Evolutionary conservation across 1,140 invertebrate species (phyloP).

Genomic region (Drosophila mauritiana): DNA sequence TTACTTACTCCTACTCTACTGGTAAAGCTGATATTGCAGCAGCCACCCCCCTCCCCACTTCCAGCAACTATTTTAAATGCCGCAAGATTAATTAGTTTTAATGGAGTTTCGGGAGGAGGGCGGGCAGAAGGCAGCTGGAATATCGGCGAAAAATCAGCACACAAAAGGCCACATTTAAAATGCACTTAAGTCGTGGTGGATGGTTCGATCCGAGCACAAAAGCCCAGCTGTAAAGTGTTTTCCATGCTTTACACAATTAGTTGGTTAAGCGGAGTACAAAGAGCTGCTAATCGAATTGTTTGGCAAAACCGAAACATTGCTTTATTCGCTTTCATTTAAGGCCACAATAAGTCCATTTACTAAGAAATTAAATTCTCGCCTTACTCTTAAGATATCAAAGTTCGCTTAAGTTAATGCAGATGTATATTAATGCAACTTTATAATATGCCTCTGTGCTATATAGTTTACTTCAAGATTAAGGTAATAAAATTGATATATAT

Average conservation of each 20-base stretch:
- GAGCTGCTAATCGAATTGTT: neutral
- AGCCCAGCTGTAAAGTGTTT: neutral
- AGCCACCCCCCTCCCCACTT: slow-evolving; percentile 7
- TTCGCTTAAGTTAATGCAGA: too few relatives aligned
- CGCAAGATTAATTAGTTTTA: slow-evolving; percentile 70
- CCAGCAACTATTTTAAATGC: slow-evolving; percentile 3
- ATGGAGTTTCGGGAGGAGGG: slow-evolving; percentile 46
- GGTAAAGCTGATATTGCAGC: slow-evolving; percentile 38
- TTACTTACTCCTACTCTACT: slow-evolving; percentile 26
- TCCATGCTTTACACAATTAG: neutral
- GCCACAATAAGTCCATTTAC: too few relatives aligned
- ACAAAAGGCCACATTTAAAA: slow-evolving; percentile 11
- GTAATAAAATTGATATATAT: too few relatives aligned
- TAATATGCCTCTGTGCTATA: too few relatives aligned
- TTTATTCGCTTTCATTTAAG: neutral
- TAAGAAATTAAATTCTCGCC: too few relatives aligned
- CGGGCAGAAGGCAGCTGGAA: neutral
- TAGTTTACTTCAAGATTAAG: too few relatives aligned
- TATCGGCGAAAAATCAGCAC: slow-evolving; percentile 16
- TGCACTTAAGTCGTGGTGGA: slow-evolving; percentile 4
- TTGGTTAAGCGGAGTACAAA: neutral
- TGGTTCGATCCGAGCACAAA: neutral
- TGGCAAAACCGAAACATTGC: neutral
- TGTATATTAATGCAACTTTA: too few relatives aligned
- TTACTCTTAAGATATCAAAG: too few relatives aligned